Evolutionary conservation across 2,797 vertebrate genomes (phyloP).

Genomic region (Podargus strigoides): DNA sequence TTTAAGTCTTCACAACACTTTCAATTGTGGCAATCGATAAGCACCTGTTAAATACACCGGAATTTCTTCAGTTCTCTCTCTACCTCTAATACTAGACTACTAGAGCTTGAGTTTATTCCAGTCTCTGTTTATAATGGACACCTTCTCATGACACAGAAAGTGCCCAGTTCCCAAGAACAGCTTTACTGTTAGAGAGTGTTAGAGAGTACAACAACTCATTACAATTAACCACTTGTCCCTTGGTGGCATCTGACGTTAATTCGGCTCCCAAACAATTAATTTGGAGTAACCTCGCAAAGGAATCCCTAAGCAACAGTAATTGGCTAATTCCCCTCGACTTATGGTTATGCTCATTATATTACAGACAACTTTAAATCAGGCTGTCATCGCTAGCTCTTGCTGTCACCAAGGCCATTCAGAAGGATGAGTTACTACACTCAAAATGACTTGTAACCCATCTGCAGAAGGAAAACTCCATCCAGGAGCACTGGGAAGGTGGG

Average conservation of each 20-base stretch:
- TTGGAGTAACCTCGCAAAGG: conserved; percentile 23
- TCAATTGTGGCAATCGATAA: neutral
- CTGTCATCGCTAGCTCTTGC: neutral
- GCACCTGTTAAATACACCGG: conserved; percentile 17
- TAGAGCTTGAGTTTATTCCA: neutral
- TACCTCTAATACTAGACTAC: neutral
- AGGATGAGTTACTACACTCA: neutral
- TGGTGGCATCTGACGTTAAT: neutral
- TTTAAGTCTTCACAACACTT: conserved; percentile 45
- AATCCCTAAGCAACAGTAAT: conserved; percentile 27
- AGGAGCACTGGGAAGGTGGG: neutral
- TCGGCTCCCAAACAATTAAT: conserved; percentile 10
- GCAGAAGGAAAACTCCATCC: neutral
- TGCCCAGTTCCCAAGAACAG: neutral
- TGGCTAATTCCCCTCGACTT: conserved; percentile 25
- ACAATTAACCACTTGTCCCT: conserved; percentile 28
- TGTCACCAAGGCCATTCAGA: neutral
- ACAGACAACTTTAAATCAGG: conserved; percentile 47
- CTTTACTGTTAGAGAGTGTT: neutral
- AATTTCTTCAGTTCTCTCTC: neutral
- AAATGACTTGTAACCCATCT: neutral
- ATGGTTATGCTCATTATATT: conserved; percentile 28
- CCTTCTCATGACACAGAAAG: neutral
- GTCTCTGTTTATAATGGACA: neutral
- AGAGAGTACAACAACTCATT: conserved; percentile 5